Conservation (phyloP, 2,888 invertebrate genomes). For the Agrochola lota region DNA sequence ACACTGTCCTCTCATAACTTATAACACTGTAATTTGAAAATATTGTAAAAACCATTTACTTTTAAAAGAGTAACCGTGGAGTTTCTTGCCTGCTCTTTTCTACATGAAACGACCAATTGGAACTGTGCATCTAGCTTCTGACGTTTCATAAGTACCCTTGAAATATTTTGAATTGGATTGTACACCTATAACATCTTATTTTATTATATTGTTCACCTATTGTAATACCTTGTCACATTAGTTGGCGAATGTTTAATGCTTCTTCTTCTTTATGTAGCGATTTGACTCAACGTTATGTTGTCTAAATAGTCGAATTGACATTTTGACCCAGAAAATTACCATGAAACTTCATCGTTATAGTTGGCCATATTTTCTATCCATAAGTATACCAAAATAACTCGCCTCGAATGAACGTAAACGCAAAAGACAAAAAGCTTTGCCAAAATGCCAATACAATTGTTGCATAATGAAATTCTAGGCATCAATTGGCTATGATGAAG, state of each 20-base stretch:
- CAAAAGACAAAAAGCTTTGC: not conserved
- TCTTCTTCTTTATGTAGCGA: not conserved
- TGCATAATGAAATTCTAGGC: slow-evolving; percentile 12
- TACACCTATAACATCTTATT: too few relatives aligned
- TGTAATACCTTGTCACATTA: not conserved
- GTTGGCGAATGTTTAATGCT: not conserved
- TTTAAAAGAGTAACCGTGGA: too few relatives aligned
- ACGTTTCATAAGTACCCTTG: too few relatives aligned
- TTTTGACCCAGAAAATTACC: not conserved
- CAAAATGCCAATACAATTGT: not conserved
- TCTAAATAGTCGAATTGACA: not conserved
- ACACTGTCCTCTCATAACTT: too few relatives aligned
- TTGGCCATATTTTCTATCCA: not conserved
- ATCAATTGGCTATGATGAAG: not conserved
- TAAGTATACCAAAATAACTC: not conserved
- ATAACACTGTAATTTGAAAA: too few relatives aligned
- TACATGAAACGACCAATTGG: too few relatives aligned
- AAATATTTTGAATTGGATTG: too few relatives aligned
- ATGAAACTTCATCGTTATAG: not conserved
- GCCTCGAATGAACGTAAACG: not conserved
- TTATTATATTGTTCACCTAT: too few relatives aligned
- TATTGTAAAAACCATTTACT: too few relatives aligned
- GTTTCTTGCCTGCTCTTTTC: too few relatives aligned
- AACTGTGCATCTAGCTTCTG: too few relatives aligned
- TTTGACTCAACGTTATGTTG: not conserved